These are phyloP conservation scores for Papilio helenus DNA, from an alignment of 1,140 invertebrate species.

Conservation along the genomic window DNA sequence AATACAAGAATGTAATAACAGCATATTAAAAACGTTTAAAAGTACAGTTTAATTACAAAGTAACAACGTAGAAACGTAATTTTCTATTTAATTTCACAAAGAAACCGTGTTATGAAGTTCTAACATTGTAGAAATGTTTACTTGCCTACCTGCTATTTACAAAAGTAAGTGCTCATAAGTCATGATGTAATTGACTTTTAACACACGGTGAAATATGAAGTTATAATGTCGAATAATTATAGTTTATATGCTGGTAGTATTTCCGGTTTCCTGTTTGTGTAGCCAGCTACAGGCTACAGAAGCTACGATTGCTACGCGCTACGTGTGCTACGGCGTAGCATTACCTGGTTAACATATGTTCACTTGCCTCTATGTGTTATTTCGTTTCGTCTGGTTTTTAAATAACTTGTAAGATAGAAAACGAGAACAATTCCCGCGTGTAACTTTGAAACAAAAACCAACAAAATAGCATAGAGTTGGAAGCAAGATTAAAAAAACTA, in stretches of 20 bases:
- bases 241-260: not conserved
- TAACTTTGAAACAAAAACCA: not conserved
- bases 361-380: not conserved
- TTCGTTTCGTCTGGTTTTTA: not conserved
- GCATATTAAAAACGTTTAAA: not conserved
- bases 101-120: conserved; percentile 4
- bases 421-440: not conserved
- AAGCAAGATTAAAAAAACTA: not conserved
- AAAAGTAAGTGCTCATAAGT: not conserved
- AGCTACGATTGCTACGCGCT: not conserved
- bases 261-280: not conserved
- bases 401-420: not conserved
- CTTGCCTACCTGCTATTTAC: not conserved
- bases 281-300: not conserved
- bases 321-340: not conserved
- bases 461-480: not conserved
- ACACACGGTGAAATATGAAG: not conserved
- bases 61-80: not conserved
- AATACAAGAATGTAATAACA: too few relatives aligned
- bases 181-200: not conserved
- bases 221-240: not conserved
- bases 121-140: not conserved
- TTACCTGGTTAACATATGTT: not conserved
- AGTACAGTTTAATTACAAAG: not conserved
- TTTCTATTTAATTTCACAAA: conserved; percentile 12